A percentile compares a stretch with the other conserved stretches of the same genome.
phyloP scores from a whole-genome alignment of 2,797 vertebrate species.

The Megaceryle alcyon region DNA sequence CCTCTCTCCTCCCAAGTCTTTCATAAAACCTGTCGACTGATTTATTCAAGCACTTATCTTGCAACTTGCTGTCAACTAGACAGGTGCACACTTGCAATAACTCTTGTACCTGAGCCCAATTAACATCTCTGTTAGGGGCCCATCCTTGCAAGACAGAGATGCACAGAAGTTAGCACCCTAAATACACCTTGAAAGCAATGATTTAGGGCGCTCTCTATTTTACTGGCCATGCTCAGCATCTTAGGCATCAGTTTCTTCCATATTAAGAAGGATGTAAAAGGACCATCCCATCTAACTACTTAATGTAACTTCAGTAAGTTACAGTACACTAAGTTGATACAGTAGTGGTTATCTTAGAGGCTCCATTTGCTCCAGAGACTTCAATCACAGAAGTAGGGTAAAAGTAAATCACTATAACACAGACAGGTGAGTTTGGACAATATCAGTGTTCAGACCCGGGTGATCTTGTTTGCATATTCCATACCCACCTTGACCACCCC shows the following conservation, averaged over 20 bases:
- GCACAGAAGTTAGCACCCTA: background rate
- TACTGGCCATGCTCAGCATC: background rate
- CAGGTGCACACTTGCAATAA: constrained; percentile 53
- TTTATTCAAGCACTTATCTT: constrained; percentile 66
- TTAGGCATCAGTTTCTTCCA: constrained; percentile 20
- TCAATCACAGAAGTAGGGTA: background rate
- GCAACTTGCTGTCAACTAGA: constrained; percentile 47
- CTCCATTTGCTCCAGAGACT: background rate
- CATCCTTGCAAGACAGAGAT: background rate
- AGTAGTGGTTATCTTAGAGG: background rate
- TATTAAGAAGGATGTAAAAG: constrained; percentile 22
- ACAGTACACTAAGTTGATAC: background rate
- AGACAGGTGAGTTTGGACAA: background rate
- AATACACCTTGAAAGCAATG: background rate
- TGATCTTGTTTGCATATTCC: background rate
- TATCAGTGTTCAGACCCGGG: background rate
- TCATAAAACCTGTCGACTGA: constrained; percentile 74
- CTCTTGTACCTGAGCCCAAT: constrained; percentile 14
- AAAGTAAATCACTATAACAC: background rate
- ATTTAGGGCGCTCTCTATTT: background rate
- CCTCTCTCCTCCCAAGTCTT: constrained; percentile 62
- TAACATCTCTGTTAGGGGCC: constrained; percentile 46
- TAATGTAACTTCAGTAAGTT: constrained; percentile 44
- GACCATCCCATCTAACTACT: constrained; percentile 27
- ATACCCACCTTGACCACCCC: background rate